Base-by-base conservation (phyloP, 2,888 invertebrate genomes). In the Coenonympha arcania region DNA sequence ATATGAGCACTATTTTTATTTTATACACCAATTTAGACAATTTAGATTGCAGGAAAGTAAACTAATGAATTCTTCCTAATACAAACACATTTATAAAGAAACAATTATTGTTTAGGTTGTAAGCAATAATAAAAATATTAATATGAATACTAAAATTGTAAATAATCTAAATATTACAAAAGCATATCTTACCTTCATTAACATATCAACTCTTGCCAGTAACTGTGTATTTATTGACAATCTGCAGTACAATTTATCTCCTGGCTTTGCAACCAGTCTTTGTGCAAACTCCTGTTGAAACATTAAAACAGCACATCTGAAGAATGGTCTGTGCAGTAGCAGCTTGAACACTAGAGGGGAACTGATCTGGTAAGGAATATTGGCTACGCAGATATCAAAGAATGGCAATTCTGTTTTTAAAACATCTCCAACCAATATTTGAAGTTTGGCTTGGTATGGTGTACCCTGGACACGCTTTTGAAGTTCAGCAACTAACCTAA, bases 261-360 rank as follows among this genome's bases (percentile, higher is more conserved):
- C 99, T 9, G 99, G 96, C 76, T 96, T 94, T 0, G 99, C 99
- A 1, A 98, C 95, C 46, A 99, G 86, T 70, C 99, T 88, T 68
- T 98, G 95, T 1, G 99, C 99, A 88, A 99, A 99, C 87, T 99
- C 99, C 66, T 94, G 90, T 86, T 99, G 99, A 72, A 99, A 98
- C 99, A 99, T 99, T 6, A 99, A 87, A 3, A 99, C 92, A 13
- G 99, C 99, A 88, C 98, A 99, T 60, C 99, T 90, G 68, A 92
- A 94, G 69, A 92, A 90, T 18, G 93, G 92, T 20, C 92, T 84
- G 81, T 98, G 98, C 4, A 97, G 85, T 16, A 99, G 86, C 36
- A 99, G 80, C 79, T 99, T 99, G 76, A 99, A 99, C 1, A 98
- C 93, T 64, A 99, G 88, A 0, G 98, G 98, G 1, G 98, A 98